Evolutionary conservation across 2,888 invertebrate genomes (phyloP).

Genomic region (Ophion ventricosus): DNA sequence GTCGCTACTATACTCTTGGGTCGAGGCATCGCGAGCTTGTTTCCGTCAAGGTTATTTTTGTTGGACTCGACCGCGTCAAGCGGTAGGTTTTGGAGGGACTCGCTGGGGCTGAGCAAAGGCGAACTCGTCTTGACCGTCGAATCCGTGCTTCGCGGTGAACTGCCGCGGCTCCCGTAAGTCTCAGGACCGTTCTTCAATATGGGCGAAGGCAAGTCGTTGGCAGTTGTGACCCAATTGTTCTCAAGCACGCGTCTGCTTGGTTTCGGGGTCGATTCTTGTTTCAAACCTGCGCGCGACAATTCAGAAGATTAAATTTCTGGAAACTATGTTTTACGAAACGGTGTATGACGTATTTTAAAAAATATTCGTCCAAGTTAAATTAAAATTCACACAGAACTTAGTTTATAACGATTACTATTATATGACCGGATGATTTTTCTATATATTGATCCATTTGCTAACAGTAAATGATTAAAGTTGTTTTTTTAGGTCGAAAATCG

Average conservation of each 20-base stretch:
- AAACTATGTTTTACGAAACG: no score
- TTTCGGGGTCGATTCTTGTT: slow-evolving; percentile 73
- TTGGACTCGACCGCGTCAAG: slow-evolving; percentile 42
- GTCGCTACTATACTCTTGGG: slow-evolving; percentile 36
- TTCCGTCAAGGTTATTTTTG: slow-evolving; percentile 44
- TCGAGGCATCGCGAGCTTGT: slow-evolving; percentile 30
- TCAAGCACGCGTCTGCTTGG: slow-evolving; percentile 71
- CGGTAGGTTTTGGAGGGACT: slow-evolving; percentile 69
- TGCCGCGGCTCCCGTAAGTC: slow-evolving; percentile 65
- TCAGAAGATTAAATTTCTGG: background rate
- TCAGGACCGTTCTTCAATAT: slow-evolving; percentile 74
- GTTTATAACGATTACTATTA: no score
- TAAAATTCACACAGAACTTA: no score
- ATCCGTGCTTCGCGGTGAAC: slow-evolving; percentile 68
- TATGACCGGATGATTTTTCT: no score
- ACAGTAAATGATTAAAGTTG: no score
- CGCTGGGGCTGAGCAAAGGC: slow-evolving; percentile 75
- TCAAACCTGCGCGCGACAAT: slow-evolving; percentile 68
- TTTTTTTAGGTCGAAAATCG: no score
- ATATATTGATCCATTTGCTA: no score
- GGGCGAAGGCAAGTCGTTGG: slow-evolving; percentile 77
- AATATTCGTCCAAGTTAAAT: no score
- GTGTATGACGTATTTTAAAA: no score
- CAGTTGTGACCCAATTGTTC: slow-evolving; percentile 74
- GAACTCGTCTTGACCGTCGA: slow-evolving; percentile 76